phyloP scores from a whole-genome alignment of 2,888 invertebrate species.

The Thecocarcelia acutangulata region DNA sequence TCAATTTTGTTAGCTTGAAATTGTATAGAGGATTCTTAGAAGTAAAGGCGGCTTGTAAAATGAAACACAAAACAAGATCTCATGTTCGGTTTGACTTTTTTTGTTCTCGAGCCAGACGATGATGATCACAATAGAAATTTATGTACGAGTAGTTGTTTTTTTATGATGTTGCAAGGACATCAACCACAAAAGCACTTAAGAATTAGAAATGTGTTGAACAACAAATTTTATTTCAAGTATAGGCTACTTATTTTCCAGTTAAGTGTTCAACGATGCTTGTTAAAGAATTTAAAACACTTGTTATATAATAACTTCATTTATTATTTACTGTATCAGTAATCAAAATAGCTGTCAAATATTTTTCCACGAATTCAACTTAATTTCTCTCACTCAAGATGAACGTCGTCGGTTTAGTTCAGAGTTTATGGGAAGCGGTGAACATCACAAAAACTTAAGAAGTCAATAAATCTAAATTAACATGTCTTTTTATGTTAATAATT shows the following conservation, averaged over 20 bases:
- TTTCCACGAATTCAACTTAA: constrained; percentile 52
- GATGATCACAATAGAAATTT: background rate
- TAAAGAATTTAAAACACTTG: constrained; percentile 51
- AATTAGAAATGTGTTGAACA: constrained; percentile 61
- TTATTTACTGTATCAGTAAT: constrained; percentile 55
- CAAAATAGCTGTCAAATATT: constrained; percentile 72
- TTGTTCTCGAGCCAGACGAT: constrained; percentile 9
- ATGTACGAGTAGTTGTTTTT: background rate
- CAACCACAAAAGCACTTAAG: constrained; percentile 64
- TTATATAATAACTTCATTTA: constrained; percentile 58
- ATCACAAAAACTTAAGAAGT: constrained; percentile 57
- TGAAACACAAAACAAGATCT: constrained; percentile 73
- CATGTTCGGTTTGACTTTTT: constrained; percentile 46
- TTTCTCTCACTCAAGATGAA: constrained; percentile 11
- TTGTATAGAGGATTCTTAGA: constrained; percentile 72
- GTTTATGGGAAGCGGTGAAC: constrained; percentile 43
- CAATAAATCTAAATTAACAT: constrained; percentile 73
- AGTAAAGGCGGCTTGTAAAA: constrained; percentile 75
- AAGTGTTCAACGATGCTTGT: constrained; percentile 11
- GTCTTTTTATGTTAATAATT: constrained; percentile 70
- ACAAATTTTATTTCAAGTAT: constrained; percentile 65
- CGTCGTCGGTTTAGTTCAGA: background rate
- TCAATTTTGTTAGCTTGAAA: constrained; percentile 44
- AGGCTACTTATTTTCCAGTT: constrained; percentile 59
- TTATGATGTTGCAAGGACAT: constrained; percentile 49